Evolutionary conservation across 1,140 invertebrate genomes (phyloP), one percentile per base, ranked within the genome.

Genomic region (Polypedilum vanderplanki): DNA sequence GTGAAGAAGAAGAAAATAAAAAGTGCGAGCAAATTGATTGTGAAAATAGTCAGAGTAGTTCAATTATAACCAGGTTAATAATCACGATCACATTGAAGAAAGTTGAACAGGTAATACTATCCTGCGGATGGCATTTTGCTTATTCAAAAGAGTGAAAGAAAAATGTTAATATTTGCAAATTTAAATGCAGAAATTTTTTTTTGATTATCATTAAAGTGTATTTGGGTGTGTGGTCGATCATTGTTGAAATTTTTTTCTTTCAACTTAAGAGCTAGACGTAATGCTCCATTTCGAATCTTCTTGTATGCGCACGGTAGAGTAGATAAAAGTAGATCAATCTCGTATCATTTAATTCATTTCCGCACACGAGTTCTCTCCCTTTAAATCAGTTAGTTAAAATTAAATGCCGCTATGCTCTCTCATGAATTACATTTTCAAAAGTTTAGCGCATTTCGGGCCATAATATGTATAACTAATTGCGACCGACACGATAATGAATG

Each of bases 11-110:
- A 57, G 46, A 57, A 12, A 15, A 4, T 57, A 57, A 57, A n/a
- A n/a, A 3, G 12, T 57, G 8, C n/a, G 15, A 57, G 12, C 12
- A n/a, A 57, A 57, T 57, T n/a, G 46, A 57, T 33, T 33, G 24
- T n/a, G 46, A 57, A 15, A 57, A 57, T 12, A 57, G 46, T 57
- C 12, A 57, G 3, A 57, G 46, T 57, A 15, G 1, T 57, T 57
- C 46, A n/a, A 57, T 57, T 57, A 18, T 20, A 18, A 70, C 65
- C 20, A 70, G 18, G 17, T 12, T 70, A 20, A 22, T 70, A n/a
- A 70, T 70, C 15, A 70, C 20, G 8, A 70, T 70, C n/a, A 70
- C 65, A 20, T 22, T 70, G 17, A 70, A 70, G 18, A 70, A 70
- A 18, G 18, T 18, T 20, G 65, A 70, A 70, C 3, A 70, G 65